Evolutionary conservation across 2,888 invertebrate genomes (phyloP).

Genomic region (Rhyacophila evoluta): DNA sequence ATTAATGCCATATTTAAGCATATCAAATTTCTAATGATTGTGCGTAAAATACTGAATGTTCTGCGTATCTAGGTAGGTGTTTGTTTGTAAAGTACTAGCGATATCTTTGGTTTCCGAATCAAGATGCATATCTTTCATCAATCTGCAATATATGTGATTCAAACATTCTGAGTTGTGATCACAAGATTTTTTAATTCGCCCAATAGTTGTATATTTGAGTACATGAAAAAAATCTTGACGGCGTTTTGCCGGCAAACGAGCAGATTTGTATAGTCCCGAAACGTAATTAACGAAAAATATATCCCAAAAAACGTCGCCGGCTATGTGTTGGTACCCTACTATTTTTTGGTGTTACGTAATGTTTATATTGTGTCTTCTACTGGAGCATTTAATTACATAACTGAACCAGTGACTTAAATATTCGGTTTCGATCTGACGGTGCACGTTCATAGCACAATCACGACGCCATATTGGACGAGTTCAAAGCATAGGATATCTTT

Average conservation of each 20-base stretch:
- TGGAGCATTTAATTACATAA: constrained; percentile 68
- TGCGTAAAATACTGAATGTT: too few relatives aligned
- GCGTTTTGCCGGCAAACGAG: neutral
- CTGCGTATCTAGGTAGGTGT: too few relatives aligned
- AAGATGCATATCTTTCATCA: too few relatives aligned
- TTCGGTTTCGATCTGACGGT: neutral
- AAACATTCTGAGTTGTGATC: too few relatives aligned
- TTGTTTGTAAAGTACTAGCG: too few relatives aligned
- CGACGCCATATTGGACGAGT: constrained; percentile 19
- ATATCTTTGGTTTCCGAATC: too few relatives aligned
- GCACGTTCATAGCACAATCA: neutral
- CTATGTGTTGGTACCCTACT: neutral
- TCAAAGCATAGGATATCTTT: constrained; percentile 5
- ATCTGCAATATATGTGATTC: too few relatives aligned
- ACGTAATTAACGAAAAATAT: neutral
- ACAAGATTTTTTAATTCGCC: too few relatives aligned
- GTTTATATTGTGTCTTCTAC: constrained; percentile 68
- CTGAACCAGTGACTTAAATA: constrained; percentile 50
- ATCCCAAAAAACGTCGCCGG: neutral
- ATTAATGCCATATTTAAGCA: too few relatives aligned
- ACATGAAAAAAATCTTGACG: too few relatives aligned
- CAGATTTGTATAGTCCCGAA: neutral
- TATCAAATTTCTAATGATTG: too few relatives aligned
- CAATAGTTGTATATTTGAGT: too few relatives aligned
- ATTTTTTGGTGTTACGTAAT: constrained; percentile 58